Percentiles rank a stretch among this genome's conserved stretches.
phyloP scores from a whole-genome alignment of 1,140 invertebrate genomes.

The Thaumatotibia leucotreta region DNA sequence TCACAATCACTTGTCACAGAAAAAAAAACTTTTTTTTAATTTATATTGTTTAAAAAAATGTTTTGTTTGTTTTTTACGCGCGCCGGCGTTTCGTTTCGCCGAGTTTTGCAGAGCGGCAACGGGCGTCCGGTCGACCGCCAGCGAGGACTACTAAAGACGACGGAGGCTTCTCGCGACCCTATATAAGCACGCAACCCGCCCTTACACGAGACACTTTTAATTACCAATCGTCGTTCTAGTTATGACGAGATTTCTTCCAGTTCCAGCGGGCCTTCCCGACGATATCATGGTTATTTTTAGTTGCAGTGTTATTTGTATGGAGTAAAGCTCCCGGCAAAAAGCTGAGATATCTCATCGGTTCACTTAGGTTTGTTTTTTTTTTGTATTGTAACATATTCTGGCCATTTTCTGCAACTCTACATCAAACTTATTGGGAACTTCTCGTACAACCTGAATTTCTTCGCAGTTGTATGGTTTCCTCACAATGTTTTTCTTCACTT shows the following conservation, averaged over 20 bases:
- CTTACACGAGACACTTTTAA: slow-evolving; percentile 56
- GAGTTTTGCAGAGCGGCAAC: not conserved
- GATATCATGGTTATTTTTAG: slow-evolving; percentile 28
- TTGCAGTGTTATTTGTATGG: slow-evolving; percentile 38
- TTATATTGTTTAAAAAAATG: not conserved
- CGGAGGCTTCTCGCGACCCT: slow-evolving; percentile 34
- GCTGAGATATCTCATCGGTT: too few relatives aligned
- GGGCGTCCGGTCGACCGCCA: slow-evolving; percentile 27
- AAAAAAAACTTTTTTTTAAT: not conserved
- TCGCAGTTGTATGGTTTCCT: too few relatives aligned
- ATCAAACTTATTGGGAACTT: too few relatives aligned
- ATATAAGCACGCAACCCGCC: slow-evolving; percentile 45
- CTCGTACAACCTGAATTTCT: too few relatives aligned
- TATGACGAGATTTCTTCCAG: slow-evolving; percentile 63
- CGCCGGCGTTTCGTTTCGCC: not conserved
- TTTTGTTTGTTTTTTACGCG: not conserved
- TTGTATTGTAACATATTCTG: too few relatives aligned
- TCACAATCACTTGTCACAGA: not conserved
- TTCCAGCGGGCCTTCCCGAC: slow-evolving; percentile 32
- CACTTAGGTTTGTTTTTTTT: too few relatives aligned
- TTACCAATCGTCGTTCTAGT: slow-evolving; percentile 63
- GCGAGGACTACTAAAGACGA: not conserved
- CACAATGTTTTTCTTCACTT: too few relatives aligned
- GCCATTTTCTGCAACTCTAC: too few relatives aligned
- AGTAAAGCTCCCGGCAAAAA: slow-evolving; percentile 20